Conservation (phyloP, 2,797 vertebrate genomes). For the Hippoglossus hippoglossus region DNA sequence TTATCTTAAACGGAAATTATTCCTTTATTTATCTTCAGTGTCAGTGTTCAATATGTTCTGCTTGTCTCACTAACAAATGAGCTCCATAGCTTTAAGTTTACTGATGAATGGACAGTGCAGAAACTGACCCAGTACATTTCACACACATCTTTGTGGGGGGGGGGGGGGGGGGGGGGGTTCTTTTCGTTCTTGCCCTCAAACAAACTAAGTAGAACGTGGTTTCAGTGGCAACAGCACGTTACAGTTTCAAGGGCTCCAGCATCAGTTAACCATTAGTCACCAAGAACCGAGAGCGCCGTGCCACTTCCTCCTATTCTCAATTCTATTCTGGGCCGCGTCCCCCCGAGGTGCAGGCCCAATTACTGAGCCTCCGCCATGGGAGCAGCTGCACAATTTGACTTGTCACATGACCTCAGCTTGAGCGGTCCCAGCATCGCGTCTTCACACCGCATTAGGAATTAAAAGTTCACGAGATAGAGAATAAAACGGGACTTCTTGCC, state of each 20-base stretch:
- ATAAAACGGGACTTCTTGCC: slow-evolving; percentile 30
- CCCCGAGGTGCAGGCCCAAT: slow-evolving; percentile 64
- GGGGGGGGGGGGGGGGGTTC: too few species aligned
- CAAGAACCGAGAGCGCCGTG: slow-evolving; percentile 36
- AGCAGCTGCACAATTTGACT: slow-evolving; percentile 57
- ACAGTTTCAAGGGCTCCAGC: slow-evolving; percentile 13
- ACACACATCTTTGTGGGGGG: background rate
- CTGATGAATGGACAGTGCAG: background rate
- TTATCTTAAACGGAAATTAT: background rate
- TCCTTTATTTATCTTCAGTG: background rate
- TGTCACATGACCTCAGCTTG: slow-evolving; percentile 54
- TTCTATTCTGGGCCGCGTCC: slow-evolving; percentile 69
- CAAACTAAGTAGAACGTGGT: background rate
- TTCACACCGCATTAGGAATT: slow-evolving; percentile 41
- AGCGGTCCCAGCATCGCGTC: slow-evolving; percentile 30
- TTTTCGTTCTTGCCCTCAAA: background rate
- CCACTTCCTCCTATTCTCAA: slow-evolving; percentile 50
- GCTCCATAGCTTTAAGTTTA: background rate
- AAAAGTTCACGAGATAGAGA: slow-evolving; percentile 30
- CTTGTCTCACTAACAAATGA: background rate
- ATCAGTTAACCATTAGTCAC: slow-evolving; percentile 48
- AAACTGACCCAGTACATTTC: background rate
- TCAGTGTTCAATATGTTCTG: background rate
- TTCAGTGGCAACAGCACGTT: background rate
- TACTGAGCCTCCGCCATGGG: slow-evolving; percentile 48